Evolutionary conservation across 2,797 vertebrate species (phyloP), one percentile per base, ranked within the genome.

Genomic region (Tachyglossus aculeatus): DNA sequence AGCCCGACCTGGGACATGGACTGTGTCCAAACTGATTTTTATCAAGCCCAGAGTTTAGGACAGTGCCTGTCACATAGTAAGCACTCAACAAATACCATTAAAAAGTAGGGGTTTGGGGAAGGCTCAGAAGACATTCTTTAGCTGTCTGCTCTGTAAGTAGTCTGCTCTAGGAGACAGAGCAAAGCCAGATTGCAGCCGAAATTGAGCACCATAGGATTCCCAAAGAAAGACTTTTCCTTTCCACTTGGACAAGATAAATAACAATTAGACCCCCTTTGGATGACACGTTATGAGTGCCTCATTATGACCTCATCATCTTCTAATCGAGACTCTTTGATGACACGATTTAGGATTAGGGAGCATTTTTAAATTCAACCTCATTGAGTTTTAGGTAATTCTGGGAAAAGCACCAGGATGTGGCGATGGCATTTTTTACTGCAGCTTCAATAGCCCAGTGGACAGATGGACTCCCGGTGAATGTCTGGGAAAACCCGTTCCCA

Each of bases 111-210:
- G 36, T 39, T 29, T 51, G 48, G 32, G 14, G 40, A 36, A 5
- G 33, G 9, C 45, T 47, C 58, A 40, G 58, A 11, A 25, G 27
- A 19, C 19, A 19, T 16, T 36, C 37, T 43, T 75, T 54, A 33
- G 21, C 40, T 53, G 22, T 33, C 14, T 29, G 18, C 65, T 34
- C 37, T 60, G 43, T 70, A 70, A 74, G 74, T 74, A 60, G 59
- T 61, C 66, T 51, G 34, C 25, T 36, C n/a, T 50, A 66, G 60
- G 67, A 36, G 50, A 70, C 48, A 41, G 29, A 55, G 55, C 24
- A 45, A 57, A 64, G 58, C 21, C 39, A 68, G 39, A 68, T 40
- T 41, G 37, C 39, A 60, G 25, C 45, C 68, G 63, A 44, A 61
- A 36, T 31, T 51, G 36, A 29, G 43, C 41, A 56, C 47, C 57